Percentiles rank a stretch among this genome's conserved stretches.
Evolutionary conservation across 64 coral and sea anemone species (phyloP).

Genomic region (Astreopora myriophthalma): DNA sequence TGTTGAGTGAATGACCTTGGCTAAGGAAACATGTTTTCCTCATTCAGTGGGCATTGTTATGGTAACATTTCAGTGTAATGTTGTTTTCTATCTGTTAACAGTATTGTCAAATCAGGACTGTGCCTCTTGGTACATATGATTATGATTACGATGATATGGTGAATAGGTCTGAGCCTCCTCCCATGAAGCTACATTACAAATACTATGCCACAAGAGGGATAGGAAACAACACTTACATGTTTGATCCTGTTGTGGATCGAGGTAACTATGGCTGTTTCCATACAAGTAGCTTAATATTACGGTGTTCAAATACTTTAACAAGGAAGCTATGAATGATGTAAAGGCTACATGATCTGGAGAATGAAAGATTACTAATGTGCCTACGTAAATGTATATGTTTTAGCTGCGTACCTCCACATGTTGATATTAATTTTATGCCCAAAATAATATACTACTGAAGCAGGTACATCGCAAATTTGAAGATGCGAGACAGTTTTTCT

Average conservation of each 20-base stretch:
- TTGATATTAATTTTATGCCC: no score
- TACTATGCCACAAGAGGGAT: constrained; percentile 31
- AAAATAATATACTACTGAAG: no score
- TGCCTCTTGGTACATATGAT: constrained; percentile 74
- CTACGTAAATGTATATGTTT: no score
- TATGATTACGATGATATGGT: constrained; percentile 55
- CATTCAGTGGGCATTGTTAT: background rate
- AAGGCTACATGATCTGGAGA: no score
- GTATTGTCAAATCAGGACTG: constrained; percentile 1
- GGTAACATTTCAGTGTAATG: background rate
- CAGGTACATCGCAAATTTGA: no score
- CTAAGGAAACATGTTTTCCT: background rate
- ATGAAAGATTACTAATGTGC: no score
- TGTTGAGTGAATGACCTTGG: background rate
- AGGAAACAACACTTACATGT: background rate
- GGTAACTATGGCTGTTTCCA: background rate
- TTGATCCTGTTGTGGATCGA: background rate
- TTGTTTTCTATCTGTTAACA: background rate
- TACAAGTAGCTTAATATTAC: no score
- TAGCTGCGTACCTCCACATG: no score
- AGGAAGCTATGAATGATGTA: no score
- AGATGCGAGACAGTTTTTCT: no score
- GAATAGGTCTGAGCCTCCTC: constrained; percentile 28
- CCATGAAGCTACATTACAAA: constrained; percentile 43
- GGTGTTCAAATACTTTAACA: no score